phyloP scores from a whole-genome alignment of 2,888 invertebrate species.

The Caenorhabditis sinica region DNA sequence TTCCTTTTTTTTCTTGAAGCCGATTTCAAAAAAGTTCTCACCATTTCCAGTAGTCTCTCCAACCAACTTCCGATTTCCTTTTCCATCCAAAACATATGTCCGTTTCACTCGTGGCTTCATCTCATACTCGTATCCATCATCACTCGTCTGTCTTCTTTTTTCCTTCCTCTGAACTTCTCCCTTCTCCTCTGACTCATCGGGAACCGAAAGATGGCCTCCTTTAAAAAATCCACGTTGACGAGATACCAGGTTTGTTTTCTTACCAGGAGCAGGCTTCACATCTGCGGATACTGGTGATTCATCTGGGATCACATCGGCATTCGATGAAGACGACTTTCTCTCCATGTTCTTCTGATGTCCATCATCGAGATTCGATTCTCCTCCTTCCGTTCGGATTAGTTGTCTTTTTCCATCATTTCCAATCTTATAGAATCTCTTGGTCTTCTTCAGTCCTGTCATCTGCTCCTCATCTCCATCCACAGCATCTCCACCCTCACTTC shows the following conservation, averaged over 20 bases:
- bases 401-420: conserved; percentile 33
- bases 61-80: conserved; percentile 30
- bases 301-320: background rate
- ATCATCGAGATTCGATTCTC: conserved; percentile 3
- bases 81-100: conserved; percentile 19
- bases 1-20: background rate
- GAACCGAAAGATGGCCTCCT: conserved; percentile 25
- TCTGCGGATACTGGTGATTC: background rate
- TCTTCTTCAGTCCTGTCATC: background rate
- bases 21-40: background rate
- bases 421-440: background rate
- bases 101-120: conserved; percentile 23
- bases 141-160: background rate
- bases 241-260: conserved; percentile 16
- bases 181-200: conserved; percentile 18
- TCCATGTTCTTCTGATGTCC: background rate
- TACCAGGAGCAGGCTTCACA: conserved; percentile 25
- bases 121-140: conserved; percentile 27
- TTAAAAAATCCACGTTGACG: conserved; percentile 37
- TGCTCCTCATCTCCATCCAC: background rate
- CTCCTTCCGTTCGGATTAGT: conserved; percentile 12
- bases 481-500: conserved; percentile 16
- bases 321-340: background rate
- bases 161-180: background rate
- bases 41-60: conserved; percentile 29